Percentiles rank a stretch among this genome's conserved stretches.
Conservation (phyloP, 2,888 invertebrate species). For the Galerucella pusilla region DNA sequence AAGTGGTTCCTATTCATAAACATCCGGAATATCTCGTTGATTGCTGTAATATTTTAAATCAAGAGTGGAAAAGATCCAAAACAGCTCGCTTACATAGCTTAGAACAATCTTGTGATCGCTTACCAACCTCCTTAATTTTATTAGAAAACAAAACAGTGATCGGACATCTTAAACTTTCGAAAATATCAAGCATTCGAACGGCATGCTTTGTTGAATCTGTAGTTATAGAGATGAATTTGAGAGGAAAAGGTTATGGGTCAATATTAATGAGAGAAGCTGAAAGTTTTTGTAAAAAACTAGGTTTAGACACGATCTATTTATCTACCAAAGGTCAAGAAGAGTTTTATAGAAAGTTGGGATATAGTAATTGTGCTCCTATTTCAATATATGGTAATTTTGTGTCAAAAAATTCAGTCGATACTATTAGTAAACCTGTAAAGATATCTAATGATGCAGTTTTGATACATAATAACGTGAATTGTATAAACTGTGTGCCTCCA, state of each 20-base stretch:
- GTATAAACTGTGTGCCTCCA: conserved; percentile 4
- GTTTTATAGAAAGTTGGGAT: conserved; percentile 81
- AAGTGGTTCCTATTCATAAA: conserved; percentile 77
- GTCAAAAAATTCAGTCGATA: conserved; percentile 40
- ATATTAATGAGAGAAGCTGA: conserved; percentile 80
- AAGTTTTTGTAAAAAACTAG: conserved; percentile 75
- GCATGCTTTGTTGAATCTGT: conserved; percentile 87
- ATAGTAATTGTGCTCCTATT: conserved; percentile 74
- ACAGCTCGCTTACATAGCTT: conserved; percentile 82
- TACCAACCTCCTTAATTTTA: conserved; percentile 79
- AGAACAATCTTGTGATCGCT: conserved; percentile 76
- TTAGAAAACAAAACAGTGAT: conserved; percentile 71
- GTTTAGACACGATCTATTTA: conserved; percentile 71
- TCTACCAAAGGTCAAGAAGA: conserved; percentile 75
- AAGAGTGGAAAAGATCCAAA: conserved; percentile 89
- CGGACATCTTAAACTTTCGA: conserved; percentile 84
- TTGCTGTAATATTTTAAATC: conserved; percentile 82
- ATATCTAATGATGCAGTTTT: conserved; percentile 33
- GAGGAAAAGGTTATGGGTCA: conserved; percentile 83
- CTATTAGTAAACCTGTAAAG: conserved; percentile 29
- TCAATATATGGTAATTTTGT: conserved; percentile 72
- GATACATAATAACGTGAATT: background rate
- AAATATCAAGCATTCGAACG: conserved; percentile 75
- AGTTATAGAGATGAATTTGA: conserved; percentile 76
- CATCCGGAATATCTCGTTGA: conserved; percentile 76